Conservation (phyloP, 2,888 invertebrate genomes). For the Drosophila silvestris region DNA sequence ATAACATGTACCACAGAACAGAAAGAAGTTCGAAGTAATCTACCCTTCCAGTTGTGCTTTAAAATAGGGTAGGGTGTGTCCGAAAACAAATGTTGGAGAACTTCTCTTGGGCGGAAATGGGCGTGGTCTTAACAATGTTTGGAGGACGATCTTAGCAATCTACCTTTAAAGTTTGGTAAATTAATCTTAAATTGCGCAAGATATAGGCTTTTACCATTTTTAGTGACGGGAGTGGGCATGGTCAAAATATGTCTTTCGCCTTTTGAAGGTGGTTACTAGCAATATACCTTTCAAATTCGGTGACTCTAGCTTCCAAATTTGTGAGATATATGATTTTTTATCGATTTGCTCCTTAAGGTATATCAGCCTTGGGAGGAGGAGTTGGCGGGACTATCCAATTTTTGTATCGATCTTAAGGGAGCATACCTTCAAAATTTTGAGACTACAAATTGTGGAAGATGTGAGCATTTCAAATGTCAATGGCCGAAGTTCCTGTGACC, state of each 20-base stretch:
- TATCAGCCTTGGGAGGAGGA: not conserved
- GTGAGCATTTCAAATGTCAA: too few species aligned
- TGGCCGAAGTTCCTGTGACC: not conserved
- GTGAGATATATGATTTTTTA: not conserved
- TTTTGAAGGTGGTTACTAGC: not conserved
- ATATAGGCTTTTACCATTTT: not conserved
- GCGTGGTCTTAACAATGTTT: not conserved
- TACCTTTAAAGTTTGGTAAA: not conserved
- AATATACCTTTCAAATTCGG: not conserved
- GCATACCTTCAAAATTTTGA: not conserved
- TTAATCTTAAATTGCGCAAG: not conserved
- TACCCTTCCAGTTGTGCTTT: not conserved
- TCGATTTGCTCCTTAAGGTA: not conserved
- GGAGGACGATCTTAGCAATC: not conserved
- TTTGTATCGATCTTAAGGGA: accelerated
- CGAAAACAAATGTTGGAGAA: not conserved
- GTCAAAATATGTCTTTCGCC: not conserved
- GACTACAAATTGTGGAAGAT: not conserved
- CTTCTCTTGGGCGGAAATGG: not conserved
- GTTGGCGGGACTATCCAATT: accelerated
- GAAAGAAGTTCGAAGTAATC: not conserved
- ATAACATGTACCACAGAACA: not conserved
- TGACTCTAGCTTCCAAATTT: too few species aligned
- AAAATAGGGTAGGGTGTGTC: not conserved
- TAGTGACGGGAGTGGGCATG: not conserved